Evolutionary conservation across 2,888 invertebrate species (phyloP).

Genomic region (Miltochrista miniata): DNA sequence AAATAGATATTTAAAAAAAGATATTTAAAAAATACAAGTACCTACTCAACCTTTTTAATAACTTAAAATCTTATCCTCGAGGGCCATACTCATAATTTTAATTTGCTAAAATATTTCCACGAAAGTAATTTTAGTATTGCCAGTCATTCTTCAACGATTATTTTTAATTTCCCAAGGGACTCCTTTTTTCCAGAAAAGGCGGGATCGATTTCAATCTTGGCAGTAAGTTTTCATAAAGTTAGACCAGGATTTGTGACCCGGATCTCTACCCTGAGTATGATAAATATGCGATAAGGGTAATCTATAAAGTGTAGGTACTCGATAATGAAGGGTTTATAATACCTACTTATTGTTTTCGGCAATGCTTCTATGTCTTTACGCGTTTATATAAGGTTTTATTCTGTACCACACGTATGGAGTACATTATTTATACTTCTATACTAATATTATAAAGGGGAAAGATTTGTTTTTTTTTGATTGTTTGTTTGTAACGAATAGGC

Average conservation of each 20-base stretch:
- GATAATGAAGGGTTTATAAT: no score
- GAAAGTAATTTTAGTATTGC: slow-evolving; percentile 17
- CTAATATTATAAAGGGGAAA: no score
- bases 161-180: slow-evolving; percentile 37
- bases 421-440: no score
- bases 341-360: no score
- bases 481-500: no score
- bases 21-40: background rate
- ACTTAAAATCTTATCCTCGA: background rate
- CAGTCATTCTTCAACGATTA: slow-evolving; percentile 27
- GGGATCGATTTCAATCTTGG: slow-evolving; percentile 36
- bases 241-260: slow-evolving; percentile 20
- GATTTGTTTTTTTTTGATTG: no score
- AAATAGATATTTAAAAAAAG: no score
- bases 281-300: slow-evolving; percentile 10
- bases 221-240: slow-evolving; percentile 31
- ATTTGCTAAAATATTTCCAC: slow-evolving; percentile 3
- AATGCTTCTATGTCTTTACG: no score
- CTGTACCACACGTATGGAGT: no score
- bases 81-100: background rate
- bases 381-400: no score
- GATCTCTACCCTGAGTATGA: slow-evolving; percentile 12
- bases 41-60: background rate
- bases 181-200: slow-evolving; percentile 28
- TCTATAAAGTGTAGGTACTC: slow-evolving; percentile 10